These are phyloP conservation scores for Chrosomus eos DNA, from an alignment of 2,797 vertebrate species.

Conservation along the genomic window DNA sequence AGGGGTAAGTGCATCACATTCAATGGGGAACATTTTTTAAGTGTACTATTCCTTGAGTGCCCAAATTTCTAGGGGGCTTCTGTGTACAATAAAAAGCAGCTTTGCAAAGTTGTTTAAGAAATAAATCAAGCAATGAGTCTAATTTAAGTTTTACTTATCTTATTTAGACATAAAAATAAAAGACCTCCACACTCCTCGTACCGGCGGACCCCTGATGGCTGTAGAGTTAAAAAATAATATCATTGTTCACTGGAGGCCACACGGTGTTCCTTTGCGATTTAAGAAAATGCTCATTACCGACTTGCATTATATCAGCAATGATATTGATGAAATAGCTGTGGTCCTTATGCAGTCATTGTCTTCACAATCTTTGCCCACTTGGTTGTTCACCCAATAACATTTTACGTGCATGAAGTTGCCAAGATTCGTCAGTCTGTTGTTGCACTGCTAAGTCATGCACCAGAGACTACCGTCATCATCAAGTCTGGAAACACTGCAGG, in stretches of 20 bases:
- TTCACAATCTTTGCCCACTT: background rate
- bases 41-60: too few relatives aligned
- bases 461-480: slow-evolving; percentile 1
- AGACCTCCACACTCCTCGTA: background rate
- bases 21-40: too few relatives aligned
- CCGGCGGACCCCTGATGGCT: slow-evolving; percentile 5
- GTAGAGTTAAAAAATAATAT: background rate
- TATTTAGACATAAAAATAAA: background rate
- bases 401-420: background rate
- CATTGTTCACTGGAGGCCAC: background rate
- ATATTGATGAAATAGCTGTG: slow-evolving; percentile 18
- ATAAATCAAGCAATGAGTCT: background rate
- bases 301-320: slow-evolving; percentile 3
- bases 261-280: background rate
- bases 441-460: background rate
- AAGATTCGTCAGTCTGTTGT: slow-evolving; percentile 8
- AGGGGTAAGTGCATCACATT: too few relatives aligned
- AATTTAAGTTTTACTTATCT: background rate
- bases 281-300: background rate
- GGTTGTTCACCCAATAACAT: background rate
- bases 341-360: background rate
- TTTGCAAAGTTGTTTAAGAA: background rate
- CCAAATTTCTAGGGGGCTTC: too few relatives aligned
- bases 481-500: slow-evolving; percentile 30
- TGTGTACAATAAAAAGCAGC: too few relatives aligned